These are phyloP conservation scores for Polydrusus pterygomalis DNA, from an alignment of 2,888 invertebrate genomes.

Conservation along the genomic window DNA sequence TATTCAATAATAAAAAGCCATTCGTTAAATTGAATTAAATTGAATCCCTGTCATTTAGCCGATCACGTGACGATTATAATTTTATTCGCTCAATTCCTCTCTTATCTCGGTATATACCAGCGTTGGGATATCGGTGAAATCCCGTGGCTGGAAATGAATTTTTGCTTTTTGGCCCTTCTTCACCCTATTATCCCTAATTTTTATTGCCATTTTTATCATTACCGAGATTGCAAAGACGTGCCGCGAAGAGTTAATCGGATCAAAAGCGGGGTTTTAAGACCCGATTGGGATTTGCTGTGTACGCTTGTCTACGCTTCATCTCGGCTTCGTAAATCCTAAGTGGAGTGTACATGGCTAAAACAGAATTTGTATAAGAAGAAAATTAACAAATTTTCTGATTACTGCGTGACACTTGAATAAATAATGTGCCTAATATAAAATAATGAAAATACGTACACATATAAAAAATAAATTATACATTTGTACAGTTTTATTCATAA, in stretches of 20 bases:
- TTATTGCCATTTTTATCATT: constrained; percentile 73
- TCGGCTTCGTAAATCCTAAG: constrained; percentile 55
- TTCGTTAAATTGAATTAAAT: constrained; percentile 68
- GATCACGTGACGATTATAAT: constrained; percentile 75
- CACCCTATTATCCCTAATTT: constrained; percentile 72
- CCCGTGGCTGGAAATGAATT: constrained; percentile 61
- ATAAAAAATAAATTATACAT: no score
- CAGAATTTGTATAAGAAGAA: neutral
- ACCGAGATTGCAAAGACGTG: constrained; percentile 72
- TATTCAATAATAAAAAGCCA: constrained; percentile 20
- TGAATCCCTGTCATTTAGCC: constrained; percentile 66
- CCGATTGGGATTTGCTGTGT: constrained; percentile 71
- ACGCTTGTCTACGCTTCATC: constrained; percentile 68
- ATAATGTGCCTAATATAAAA: no score
- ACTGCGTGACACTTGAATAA: no score
- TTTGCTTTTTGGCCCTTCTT: constrained; percentile 59
- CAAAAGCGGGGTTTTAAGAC: constrained; percentile 71
- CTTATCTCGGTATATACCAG: constrained; percentile 63
- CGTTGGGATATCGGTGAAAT: constrained; percentile 61
- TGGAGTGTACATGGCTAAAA: constrained; percentile 17
- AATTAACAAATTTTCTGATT: neutral
- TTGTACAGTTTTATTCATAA: no score
- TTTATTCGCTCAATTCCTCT: constrained; percentile 73
- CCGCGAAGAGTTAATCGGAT: constrained; percentile 72
- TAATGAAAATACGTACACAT: no score